These are phyloP conservation scores for Adoxophyes honmai DNA, from an alignment of 1,140 invertebrate species.

Conservation along the genomic window DNA sequence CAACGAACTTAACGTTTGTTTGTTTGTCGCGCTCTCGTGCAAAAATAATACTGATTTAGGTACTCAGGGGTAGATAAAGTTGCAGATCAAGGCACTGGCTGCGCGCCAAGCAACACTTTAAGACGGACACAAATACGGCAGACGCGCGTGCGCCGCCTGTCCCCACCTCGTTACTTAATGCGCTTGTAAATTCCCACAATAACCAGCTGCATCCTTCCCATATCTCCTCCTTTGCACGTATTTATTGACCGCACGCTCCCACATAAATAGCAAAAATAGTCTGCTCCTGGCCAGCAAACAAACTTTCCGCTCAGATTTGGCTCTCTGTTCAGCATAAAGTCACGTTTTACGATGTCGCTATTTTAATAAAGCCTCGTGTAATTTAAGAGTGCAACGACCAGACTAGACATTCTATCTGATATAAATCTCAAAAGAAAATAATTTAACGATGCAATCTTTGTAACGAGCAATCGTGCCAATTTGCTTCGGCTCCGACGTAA, in stretches of 20 bases:
- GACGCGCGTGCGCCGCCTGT: neutral
- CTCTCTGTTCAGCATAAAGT: neutral
- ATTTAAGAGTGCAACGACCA: neutral
- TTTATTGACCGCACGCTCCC: slow-evolving; percentile 11
- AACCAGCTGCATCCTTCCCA: slow-evolving; percentile 2
- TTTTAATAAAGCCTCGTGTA: slow-evolving; percentile 2
- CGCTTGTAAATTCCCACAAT: neutral
- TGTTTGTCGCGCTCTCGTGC: slow-evolving; percentile 32
- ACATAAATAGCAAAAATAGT: slow-evolving; percentile 10
- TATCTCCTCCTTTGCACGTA: slow-evolving; percentile 5
- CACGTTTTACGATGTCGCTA: neutral
- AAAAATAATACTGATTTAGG: slow-evolving; percentile 39
- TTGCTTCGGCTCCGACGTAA: neutral
- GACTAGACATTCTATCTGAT: neutral
- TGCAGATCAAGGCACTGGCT: slow-evolving; percentile 33
- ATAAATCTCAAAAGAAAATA: slow-evolving; percentile 1
- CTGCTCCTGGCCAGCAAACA: neutral
- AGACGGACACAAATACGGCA: slow-evolving; percentile 14
- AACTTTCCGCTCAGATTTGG: neutral
- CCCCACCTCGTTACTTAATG: slow-evolving; percentile 1
- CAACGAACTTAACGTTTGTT: slow-evolving; percentile 35
- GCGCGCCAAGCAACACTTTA: slow-evolving; percentile 39
- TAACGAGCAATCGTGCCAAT: neutral
- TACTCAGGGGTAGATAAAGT: slow-evolving; percentile 12
- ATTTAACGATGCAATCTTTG: neutral